phyloP scores from a whole-genome alignment of 2,797 vertebrate species.

The Threskiornis aethiopicus region DNA sequence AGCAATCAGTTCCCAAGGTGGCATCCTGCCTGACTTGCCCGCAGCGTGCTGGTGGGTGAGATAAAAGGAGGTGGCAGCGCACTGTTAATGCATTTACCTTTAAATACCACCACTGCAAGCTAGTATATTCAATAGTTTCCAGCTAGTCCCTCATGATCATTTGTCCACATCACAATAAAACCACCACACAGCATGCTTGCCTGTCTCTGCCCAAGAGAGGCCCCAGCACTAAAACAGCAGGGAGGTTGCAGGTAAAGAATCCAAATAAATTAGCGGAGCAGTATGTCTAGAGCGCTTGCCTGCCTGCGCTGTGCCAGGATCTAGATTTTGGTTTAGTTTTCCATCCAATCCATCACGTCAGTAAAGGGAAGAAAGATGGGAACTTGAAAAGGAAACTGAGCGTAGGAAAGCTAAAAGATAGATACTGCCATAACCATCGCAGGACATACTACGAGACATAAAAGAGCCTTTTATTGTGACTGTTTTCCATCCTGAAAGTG shows the following conservation, averaged over 20 bases:
- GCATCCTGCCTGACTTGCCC: not conserved
- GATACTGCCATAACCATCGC: not conserved
- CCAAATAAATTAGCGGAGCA: not conserved
- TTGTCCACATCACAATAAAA: constrained; percentile 45
- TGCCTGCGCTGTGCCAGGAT: not conserved
- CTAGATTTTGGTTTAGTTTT: not conserved
- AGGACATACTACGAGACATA: not conserved
- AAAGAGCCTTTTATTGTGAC: not conserved
- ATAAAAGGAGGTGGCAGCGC: not conserved
- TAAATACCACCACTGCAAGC: not conserved
- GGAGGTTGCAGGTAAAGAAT: constrained; percentile 42
- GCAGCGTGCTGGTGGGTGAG: not conserved
- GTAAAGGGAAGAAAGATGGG: not conserved
- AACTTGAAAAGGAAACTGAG: not conserved
- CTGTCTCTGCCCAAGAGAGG: constrained; percentile 5
- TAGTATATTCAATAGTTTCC: not conserved
- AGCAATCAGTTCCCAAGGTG: not conserved
- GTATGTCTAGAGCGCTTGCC: not conserved
- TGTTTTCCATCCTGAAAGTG: not conserved
- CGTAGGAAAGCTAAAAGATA: not conserved
- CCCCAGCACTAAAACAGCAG: constrained; percentile 37
- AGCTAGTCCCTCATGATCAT: not conserved
- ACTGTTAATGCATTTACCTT: not conserved
- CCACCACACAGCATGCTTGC: not conserved
- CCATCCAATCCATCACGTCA: not conserved